These are phyloP conservation scores for Cheumatopsyche charites DNA, from an alignment of 1,140 invertebrate genomes.

Conservation along the genomic window DNA sequence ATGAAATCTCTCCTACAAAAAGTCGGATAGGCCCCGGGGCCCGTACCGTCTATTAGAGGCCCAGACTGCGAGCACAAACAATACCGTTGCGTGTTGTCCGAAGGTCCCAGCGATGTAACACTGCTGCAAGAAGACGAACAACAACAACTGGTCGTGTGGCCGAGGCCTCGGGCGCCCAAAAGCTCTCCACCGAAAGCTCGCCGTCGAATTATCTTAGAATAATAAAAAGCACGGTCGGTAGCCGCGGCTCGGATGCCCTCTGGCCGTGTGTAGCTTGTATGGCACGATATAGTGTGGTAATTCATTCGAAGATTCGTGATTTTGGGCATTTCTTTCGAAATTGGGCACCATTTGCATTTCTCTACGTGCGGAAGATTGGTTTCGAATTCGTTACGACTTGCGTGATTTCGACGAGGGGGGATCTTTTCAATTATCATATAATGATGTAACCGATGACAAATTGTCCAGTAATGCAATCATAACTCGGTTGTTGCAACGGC, in stretches of 20 bases:
- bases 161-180: constrained; percentile 12
- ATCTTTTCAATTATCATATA: constrained; percentile 38
- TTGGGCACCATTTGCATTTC: background rate
- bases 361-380: background rate
- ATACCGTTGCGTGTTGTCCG: constrained; percentile 47
- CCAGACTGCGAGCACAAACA: constrained; percentile 43
- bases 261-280: background rate
- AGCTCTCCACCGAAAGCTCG: constrained; percentile 33
- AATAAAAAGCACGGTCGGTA: constrained; percentile 43
- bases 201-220: constrained; percentile 40
- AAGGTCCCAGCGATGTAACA: background rate
- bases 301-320: constrained; percentile 9
- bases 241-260: constrained; percentile 38
- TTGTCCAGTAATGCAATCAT: too few species aligned
- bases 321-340: constrained; percentile 3
- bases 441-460: too few species aligned
- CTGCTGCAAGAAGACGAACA: background rate
- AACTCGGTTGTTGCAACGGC: too few species aligned
- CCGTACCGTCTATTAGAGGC: constrained; percentile 34
- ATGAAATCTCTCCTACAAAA: constrained; percentile 43
- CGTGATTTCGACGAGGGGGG: constrained; percentile 25
- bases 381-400: too few species aligned
- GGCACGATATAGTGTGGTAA: too few species aligned
- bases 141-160: constrained; percentile 25
- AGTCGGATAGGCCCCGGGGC: constrained; percentile 37